Conservation (phyloP, 1,140 invertebrate genomes). For the Mycetomoellerius zeteki region DNA sequence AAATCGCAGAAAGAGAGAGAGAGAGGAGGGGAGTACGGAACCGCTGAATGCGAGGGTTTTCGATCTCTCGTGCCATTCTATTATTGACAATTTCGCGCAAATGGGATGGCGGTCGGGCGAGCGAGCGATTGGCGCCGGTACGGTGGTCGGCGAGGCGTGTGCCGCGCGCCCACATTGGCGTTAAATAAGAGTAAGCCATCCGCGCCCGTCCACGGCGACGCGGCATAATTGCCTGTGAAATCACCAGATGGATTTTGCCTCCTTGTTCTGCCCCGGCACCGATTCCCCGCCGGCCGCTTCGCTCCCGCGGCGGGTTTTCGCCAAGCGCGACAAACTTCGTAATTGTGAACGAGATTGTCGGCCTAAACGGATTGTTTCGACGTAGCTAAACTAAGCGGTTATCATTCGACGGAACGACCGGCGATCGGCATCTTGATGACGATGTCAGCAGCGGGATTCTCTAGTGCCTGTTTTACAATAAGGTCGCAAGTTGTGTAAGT, state of each 20-base stretch:
- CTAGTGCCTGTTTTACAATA: too few species aligned
- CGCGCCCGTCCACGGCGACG: conserved; percentile 56
- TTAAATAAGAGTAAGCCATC: conserved; percentile 87
- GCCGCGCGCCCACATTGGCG: conserved; percentile 85
- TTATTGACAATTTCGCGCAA: conserved; percentile 86
- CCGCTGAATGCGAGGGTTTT: conserved; percentile 81
- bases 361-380: conserved; percentile 52
- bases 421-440: too few species aligned
- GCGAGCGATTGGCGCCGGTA: conserved; percentile 63
- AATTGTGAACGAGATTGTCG: conserved; percentile 66
- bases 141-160: conserved; percentile 77
- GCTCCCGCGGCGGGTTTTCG: neutral
- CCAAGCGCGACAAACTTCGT: conserved; percentile 59
- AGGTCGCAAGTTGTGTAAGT: too few species aligned
- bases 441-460: too few species aligned
- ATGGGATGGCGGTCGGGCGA: conserved; percentile 77
- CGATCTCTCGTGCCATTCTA: conserved; percentile 85
- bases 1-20: conserved; percentile 35
- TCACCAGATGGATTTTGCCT: conserved; percentile 84
- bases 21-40: conserved; percentile 33
- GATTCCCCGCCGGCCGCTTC: conserved; percentile 68
- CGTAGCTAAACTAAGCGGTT: conserved; percentile 1
- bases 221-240: conserved; percentile 86
- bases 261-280: conserved; percentile 78
- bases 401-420: too few species aligned